Evolutionary conservation across 2,888 invertebrate genomes (phyloP), one percentile per base, ranked within the genome.

Genomic region (Nycteola revayana): DNA sequence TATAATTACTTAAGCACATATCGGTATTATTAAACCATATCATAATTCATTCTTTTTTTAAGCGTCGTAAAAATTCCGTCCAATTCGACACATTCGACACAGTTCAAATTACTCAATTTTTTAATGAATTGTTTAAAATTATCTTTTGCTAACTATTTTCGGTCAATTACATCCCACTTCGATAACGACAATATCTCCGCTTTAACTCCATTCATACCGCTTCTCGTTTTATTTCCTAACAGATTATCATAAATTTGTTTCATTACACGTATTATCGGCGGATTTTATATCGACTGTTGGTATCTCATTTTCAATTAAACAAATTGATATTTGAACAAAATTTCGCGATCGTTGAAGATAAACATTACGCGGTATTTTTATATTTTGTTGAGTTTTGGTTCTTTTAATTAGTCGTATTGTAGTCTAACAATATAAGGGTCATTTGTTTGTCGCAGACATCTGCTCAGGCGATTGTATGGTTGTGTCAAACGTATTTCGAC

Each of bases 331-430:
- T 68, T 59, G 56, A 40, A 43, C 42, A 47, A 43, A 42, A 17
- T 44, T 49, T 42, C 43, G 38, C 60, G 67, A 64, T 72, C 54
- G 29, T 45, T 33, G 43, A 40, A 42, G 66, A 72, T 69, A 51
- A 51, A 41, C 31, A 43, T 54, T 63, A 48, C 57, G 68, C 65
- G 75, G 69, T 66, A 44, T 67, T 68, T 64, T 38, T 56, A 48
- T 58, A 57, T 61, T 70, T 76, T 74, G 66, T 71, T 69, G 66
- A 59, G 55, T 67, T 65, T 65, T 47, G 49, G 47, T 65, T 59
- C 56, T 54, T 69, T 76, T 81, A 83, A 87, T 88, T 81, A 82
- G 66, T 51, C 18, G 69, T 71, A 86, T 88, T 88, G 87, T 86
- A 71, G 52, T 55, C 27, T 52, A 66, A 72, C 65, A 67, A 74